Conservation (phyloP, 1,140 invertebrate species). For the Drosophila sulfurigaster region DNA sequence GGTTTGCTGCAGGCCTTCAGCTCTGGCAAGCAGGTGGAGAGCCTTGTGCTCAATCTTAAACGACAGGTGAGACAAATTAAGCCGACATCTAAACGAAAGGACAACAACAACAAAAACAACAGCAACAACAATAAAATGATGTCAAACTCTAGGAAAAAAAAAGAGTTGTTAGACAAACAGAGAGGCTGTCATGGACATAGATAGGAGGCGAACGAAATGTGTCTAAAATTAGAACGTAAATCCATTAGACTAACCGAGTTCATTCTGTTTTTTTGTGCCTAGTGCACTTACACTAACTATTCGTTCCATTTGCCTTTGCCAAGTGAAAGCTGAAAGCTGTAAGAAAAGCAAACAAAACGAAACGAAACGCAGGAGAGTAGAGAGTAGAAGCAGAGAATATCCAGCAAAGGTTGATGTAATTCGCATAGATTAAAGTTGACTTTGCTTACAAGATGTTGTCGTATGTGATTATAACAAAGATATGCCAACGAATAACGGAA, state of each 20-base stretch:
- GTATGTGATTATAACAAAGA: conserved; percentile 33
- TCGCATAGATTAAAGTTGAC: conserved; percentile 45
- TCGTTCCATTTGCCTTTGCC: background rate
- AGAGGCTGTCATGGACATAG: too few relatives aligned
- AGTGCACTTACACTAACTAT: too few relatives aligned
- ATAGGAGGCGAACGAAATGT: background rate
- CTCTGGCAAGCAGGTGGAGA: conserved; percentile 91
- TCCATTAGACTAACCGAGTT: background rate
- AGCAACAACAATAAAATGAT: too few relatives aligned
- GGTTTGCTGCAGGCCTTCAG: conserved; percentile 92
- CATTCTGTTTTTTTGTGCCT: background rate
- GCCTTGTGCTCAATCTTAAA: conserved; percentile 89
- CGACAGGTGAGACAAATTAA: conserved; percentile 87
- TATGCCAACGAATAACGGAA: conserved; percentile 9
- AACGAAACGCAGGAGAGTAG: background rate
- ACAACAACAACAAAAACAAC: background rate
- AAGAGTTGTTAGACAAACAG: too few relatives aligned
- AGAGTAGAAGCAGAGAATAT: too few relatives aligned
- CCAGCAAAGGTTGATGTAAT: conserved; percentile 33
- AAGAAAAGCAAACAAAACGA: background rate
- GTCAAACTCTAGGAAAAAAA: too few relatives aligned
- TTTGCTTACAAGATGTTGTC: conserved; percentile 36
- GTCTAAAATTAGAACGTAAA: conserved; percentile 3
- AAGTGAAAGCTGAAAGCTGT: background rate
- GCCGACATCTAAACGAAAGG: background rate